These are phyloP conservation scores for Okapia johnstoni DNA, from an alignment of 2,113 vertebrate species.

Conservation along the genomic window DNA sequence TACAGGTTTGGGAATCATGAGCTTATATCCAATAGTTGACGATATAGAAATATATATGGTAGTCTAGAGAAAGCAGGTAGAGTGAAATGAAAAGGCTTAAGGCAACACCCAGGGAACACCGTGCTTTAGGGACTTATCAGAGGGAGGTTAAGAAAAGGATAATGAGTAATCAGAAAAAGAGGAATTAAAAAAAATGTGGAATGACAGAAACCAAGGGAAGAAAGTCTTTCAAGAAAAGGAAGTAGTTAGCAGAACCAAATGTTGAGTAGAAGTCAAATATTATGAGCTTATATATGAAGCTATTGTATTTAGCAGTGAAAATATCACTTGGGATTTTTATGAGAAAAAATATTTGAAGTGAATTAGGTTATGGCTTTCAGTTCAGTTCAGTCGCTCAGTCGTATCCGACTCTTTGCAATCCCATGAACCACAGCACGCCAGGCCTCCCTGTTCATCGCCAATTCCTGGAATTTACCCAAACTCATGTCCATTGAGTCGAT, in stretches of 20 bases:
- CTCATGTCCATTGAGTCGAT: background rate
- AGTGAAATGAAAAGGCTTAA: background rate
- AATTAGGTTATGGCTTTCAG: background rate
- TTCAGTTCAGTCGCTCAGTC: background rate
- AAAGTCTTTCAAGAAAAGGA: background rate
- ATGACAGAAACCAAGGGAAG: background rate
- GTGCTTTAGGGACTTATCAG: background rate
- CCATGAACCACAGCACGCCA: background rate
- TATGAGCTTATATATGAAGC: background rate
- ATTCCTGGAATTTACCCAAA: background rate
- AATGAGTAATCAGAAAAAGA: background rate
- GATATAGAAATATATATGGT: background rate
- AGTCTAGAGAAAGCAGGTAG: background rate
- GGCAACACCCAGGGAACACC: background rate
- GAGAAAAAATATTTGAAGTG: background rate
- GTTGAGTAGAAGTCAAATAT: background rate
- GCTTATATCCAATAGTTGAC: background rate
- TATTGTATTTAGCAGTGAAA: background rate
- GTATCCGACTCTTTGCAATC: background rate
- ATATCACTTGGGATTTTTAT: background rate
- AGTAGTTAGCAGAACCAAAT: background rate
- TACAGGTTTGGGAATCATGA: background rate
- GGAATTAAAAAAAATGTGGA: background rate
- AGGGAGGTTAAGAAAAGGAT: background rate
- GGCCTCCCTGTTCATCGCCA: background rate